Conservation (phyloP, 2,888 invertebrate species). For the Drosophila mulleri region DNA sequence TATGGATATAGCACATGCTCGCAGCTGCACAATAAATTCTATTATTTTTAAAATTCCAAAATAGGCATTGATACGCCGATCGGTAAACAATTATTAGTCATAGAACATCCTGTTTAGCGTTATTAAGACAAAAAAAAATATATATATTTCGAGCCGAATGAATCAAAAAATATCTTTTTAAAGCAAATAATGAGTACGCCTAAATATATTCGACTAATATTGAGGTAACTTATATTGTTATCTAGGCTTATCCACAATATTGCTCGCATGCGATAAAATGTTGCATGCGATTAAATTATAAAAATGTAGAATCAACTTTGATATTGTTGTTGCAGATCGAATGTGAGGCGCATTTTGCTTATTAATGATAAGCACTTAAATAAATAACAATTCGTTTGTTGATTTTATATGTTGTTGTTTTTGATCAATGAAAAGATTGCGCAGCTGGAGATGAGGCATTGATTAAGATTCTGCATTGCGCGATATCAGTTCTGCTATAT, state of each 20-base stretch:
- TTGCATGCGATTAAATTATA: conserved; percentile 33
- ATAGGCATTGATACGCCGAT: conserved; percentile 16
- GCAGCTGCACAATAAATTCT: neutral
- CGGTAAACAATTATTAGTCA: conserved; percentile 2
- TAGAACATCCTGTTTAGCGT: conserved; percentile 42
- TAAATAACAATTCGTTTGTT: conserved; percentile 25
- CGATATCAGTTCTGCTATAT: conserved; percentile 10
- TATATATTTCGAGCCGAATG: neutral
- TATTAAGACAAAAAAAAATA: neutral
- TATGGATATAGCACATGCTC: conserved; percentile 12
- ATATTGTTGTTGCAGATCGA: conserved; percentile 26
- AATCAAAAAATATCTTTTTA: conserved; percentile 14
- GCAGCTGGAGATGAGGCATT: conserved; percentile 24
- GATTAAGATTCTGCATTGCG: conserved; percentile 33
- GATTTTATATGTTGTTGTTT: conserved; percentile 11
- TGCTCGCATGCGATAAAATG: conserved; percentile 24
- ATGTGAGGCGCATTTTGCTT: conserved; percentile 46
- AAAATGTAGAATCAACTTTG: neutral
- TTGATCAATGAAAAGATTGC: conserved; percentile 63
- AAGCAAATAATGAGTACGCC: neutral
- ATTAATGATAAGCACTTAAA: conserved; percentile 46
- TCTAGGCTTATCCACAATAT: neutral
- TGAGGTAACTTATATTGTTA: neutral
- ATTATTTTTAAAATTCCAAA: neutral
- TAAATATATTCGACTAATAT: no score